These are phyloP conservation scores for Rutilus rutilus DNA, from an alignment of 2,113 vertebrate genomes.

Conservation along the genomic window DNA sequence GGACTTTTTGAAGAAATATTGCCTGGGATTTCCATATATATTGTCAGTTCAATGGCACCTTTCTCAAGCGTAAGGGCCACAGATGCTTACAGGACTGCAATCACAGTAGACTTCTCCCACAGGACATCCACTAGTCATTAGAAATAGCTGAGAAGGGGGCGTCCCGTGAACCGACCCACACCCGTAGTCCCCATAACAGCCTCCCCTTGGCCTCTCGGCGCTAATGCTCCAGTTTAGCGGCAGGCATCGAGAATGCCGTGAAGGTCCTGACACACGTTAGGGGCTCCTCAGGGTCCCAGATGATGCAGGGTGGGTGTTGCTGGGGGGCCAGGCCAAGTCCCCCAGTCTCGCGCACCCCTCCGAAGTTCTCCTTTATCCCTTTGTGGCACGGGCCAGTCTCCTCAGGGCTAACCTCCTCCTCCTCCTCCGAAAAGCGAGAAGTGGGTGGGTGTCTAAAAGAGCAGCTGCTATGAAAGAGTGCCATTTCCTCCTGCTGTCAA, in stretches of 20 bases:
- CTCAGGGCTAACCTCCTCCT: slow-evolving; percentile 82
- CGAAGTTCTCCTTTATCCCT: slow-evolving; percentile 87
- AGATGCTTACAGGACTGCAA: slow-evolving; percentile 82
- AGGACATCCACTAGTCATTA: slow-evolving; percentile 81
- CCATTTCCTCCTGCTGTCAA: slow-evolving; percentile 84
- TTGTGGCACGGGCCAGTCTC: slow-evolving; percentile 83
- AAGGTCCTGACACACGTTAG: slow-evolving; percentile 81
- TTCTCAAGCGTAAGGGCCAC: slow-evolving; percentile 77
- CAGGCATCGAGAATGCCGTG: slow-evolving; percentile 81
- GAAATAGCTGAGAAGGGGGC: slow-evolving; percentile 69
- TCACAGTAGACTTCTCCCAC: slow-evolving; percentile 77
- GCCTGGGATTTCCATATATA: slow-evolving; percentile 85
- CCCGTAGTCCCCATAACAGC: background rate
- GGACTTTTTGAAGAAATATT: slow-evolving; percentile 81
- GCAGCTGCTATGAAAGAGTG: slow-evolving; percentile 84
- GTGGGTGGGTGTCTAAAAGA: slow-evolving; percentile 77
- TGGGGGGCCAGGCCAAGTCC: slow-evolving; percentile 62
- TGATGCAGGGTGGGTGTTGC: slow-evolving; percentile 59
- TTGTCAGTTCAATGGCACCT: slow-evolving; percentile 82
- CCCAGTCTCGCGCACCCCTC: slow-evolving; percentile 60
- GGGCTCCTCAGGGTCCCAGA: slow-evolving; percentile 71
- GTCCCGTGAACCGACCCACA: slow-evolving; percentile 12
- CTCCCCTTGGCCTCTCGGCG: slow-evolving; percentile 75
- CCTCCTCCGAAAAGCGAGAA: slow-evolving; percentile 55
- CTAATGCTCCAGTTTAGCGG: slow-evolving; percentile 85